These are phyloP conservation scores for Coelopa frigida DNA, from an alignment of 1,140 invertebrate species.

Conservation along the genomic window DNA sequence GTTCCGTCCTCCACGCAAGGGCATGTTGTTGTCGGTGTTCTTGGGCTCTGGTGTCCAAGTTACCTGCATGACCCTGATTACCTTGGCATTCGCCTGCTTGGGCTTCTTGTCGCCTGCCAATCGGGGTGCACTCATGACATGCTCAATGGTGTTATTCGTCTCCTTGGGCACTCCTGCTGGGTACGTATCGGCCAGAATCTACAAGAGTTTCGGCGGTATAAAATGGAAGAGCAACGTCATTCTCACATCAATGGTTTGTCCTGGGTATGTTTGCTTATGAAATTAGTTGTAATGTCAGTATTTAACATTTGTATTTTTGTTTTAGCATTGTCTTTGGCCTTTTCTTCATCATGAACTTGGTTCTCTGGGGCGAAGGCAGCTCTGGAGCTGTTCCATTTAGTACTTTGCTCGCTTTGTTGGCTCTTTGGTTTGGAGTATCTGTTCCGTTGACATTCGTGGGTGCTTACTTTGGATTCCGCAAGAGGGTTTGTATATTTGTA, in stretches of 20 bases:
- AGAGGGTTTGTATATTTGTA: slow-evolving; percentile 61
- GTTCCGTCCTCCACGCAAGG: slow-evolving; percentile 90
- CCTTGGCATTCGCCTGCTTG: slow-evolving; percentile 90
- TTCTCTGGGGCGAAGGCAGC: slow-evolving; percentile 90
- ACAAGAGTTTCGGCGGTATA: slow-evolving; percentile 96
- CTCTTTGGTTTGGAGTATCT: slow-evolving; percentile 97
- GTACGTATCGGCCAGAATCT: slow-evolving; percentile 91
- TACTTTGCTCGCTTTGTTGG: slow-evolving; percentile 92
- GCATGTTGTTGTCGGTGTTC: slow-evolving; percentile 92
- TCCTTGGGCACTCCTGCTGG: slow-evolving; percentile 92
- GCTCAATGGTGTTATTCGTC: slow-evolving; percentile 91
- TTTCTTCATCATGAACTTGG: slow-evolving; percentile 94
- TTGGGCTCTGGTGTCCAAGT: slow-evolving; percentile 94
- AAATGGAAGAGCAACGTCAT: slow-evolving; percentile 98
- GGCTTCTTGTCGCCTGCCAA: slow-evolving; percentile 98
- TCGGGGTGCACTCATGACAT: slow-evolving; percentile 96
- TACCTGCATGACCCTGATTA: slow-evolving; percentile 66
- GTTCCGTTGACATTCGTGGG: slow-evolving; percentile 96
- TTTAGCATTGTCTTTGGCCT: slow-evolving; percentile 85
- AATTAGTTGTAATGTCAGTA: background rate
- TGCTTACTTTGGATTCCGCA: slow-evolving; percentile 97
- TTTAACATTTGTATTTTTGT: slow-evolving; percentile 28
- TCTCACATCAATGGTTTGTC: slow-evolving; percentile 90
- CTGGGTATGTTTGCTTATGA: slow-evolving; percentile 61
- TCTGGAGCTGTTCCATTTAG: slow-evolving; percentile 95